phyloP scores from a whole-genome alignment of 2,113 vertebrate species.

The Peromyscus leucopus region DNA sequence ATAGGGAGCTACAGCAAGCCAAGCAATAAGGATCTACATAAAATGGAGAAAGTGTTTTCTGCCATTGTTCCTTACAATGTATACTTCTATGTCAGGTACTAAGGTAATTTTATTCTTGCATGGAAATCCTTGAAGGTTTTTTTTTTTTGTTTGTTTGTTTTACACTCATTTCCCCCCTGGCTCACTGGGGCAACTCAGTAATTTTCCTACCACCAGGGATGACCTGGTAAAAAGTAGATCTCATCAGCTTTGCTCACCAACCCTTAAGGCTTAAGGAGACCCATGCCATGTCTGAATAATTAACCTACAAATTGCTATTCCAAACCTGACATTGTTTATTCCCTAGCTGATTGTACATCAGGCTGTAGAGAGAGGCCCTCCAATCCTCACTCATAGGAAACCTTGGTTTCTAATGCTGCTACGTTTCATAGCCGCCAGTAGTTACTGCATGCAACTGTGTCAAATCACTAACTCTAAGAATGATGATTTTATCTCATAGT shows the following conservation, averaged over 20 bases:
- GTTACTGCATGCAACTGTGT: background rate
- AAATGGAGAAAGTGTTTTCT: background rate
- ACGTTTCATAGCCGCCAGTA: background rate
- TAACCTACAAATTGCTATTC: background rate
- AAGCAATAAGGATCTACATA: background rate
- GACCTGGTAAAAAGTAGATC: background rate
- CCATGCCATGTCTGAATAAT: background rate
- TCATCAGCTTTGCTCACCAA: background rate
- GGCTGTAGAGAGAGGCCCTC: rapidly evolving
- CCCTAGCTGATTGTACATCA: background rate
- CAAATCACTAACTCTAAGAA: background rate
- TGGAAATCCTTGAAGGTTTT: background rate
- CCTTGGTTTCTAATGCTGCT: background rate
- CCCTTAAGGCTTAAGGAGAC: background rate
- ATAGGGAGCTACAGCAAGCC: background rate
- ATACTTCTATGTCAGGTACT: background rate
- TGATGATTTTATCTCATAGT: background rate
- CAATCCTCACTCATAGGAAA: background rate
- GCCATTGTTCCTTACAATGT: background rate
- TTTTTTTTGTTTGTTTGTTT: background rate
- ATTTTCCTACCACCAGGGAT: background rate
- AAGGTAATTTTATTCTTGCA: background rate
- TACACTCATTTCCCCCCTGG: background rate
- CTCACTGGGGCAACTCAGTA: background rate
- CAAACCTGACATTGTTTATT: background rate